Conservation (phyloP, 2,113 vertebrate species). For the Procavia capensis region DNA sequence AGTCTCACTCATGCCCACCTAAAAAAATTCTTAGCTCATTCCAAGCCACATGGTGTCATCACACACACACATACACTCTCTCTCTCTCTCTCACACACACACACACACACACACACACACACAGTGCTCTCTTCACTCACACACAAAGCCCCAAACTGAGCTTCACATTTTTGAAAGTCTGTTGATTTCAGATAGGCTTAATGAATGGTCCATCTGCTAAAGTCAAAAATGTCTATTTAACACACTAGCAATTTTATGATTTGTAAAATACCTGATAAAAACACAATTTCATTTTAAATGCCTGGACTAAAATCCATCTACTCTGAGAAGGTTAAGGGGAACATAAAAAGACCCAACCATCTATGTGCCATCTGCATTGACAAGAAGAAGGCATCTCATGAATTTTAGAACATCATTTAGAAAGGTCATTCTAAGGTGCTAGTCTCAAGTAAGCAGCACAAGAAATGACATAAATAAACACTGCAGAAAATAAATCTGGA, state of each 20-base stretch:
- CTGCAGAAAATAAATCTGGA: constrained; percentile 29
- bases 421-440: constrained; percentile 3
- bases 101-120: background rate
- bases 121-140: background rate
- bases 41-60: background rate
- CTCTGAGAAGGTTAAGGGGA: constrained; percentile 64
- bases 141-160: constrained; percentile 15
- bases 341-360: constrained; percentile 57
- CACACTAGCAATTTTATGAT: constrained; percentile 65
- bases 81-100: background rate
- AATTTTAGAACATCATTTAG: constrained; percentile 53
- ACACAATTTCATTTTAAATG: constrained; percentile 67
- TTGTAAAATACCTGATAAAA: constrained; percentile 72
- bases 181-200: constrained; percentile 22
- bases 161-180: background rate
- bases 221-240: constrained; percentile 65
- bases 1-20: background rate
- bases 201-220: constrained; percentile 61
- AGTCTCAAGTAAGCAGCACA: background rate
- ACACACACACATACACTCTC: background rate
- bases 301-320: constrained; percentile 47
- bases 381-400: constrained; percentile 26
- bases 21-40: background rate
- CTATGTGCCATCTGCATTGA: constrained; percentile 43
- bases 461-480: constrained; percentile 49